Evolutionary conservation across 1,140 invertebrate genomes (phyloP), one percentile per base, ranked within the genome.

Genomic region (Octopus sinensis): DNA sequence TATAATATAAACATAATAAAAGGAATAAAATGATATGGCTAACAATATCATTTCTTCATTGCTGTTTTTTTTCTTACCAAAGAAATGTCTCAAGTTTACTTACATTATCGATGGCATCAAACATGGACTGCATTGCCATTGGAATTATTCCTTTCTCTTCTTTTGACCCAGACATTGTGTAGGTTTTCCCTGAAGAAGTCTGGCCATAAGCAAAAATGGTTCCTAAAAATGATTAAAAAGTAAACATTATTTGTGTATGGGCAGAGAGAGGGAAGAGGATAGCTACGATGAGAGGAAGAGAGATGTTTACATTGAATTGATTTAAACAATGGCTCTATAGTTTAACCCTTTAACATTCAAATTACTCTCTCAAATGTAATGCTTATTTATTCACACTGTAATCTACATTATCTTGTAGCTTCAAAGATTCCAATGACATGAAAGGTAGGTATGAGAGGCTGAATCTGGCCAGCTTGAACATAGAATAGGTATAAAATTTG

Each of bases 141-240:
- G 97, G 96, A 90, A 99, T 99, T 86, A 99, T 98, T 89, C 98
- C 98, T 91, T 98, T 96, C 89, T 97, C 95, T 62, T 93, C 93
- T 79, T 94, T 93, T 92, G 98, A 96, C 62, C 95, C 96, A 89
- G 99, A 95, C 97, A 99, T 99, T 73, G 98, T 99, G 91, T 99
- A 97, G 84, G 98, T 99, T 93, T 99, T 99, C 89, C 98, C 98
- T 80, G 97, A 98, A 83, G 97, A 98, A 54, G 97, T 99, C 92
- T 99, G 98, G 81, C 98, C 98, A 92, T 99, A 99, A 51, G 98
- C 98, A 92, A 99, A 99, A 90, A 99, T 98, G 81, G 98, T 99
- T 82, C 98, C 98, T 88, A 75, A 4, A 84, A 84, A 71, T 52
- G 56, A 80, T 68, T 53, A 81, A 56, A 23, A 12, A 51, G 78